A percentile compares a stretch with the other conserved stretches of the same genome.
Conservation (phyloP, 2,113 vertebrate species). For the Ammodytes marinus region DNA sequence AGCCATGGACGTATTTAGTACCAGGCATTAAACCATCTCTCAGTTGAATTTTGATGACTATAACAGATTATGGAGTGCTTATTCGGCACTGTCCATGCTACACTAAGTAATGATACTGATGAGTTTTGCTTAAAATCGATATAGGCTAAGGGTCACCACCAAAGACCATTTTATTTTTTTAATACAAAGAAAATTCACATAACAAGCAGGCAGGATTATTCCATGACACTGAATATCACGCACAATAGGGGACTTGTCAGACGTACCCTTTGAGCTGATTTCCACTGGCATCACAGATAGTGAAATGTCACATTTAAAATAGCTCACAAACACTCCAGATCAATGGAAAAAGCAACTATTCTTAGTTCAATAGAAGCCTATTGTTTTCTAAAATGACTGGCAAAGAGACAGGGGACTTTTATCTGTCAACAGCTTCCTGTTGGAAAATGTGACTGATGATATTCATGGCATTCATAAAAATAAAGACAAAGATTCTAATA, state of each 20-base stretch:
- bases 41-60: background rate
- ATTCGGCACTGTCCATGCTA: no score
- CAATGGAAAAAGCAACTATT: constrained; percentile 62
- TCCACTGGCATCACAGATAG: constrained; percentile 41
- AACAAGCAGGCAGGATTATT: background rate
- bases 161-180: background rate
- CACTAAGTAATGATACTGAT: background rate
- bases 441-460: constrained; percentile 66
- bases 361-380: constrained; percentile 59
- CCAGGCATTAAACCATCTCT: background rate
- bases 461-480: constrained; percentile 56
- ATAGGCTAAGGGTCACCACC: background rate
- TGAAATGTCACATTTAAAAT: constrained; percentile 68
- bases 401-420: constrained; percentile 55
- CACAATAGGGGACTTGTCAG: constrained; percentile 7
- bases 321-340: constrained; percentile 61
- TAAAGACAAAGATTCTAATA: constrained; percentile 47
- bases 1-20: constrained; percentile 20
- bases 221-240: background rate
- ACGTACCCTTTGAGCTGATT: constrained; percentile 4
- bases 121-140: background rate
- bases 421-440: constrained; percentile 58
- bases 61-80: background rate
- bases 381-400: constrained; percentile 67
- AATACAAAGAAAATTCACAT: constrained; percentile 2